Conservation (phyloP, 2,113 vertebrate species). For the Steatornis caripensis region DNA sequence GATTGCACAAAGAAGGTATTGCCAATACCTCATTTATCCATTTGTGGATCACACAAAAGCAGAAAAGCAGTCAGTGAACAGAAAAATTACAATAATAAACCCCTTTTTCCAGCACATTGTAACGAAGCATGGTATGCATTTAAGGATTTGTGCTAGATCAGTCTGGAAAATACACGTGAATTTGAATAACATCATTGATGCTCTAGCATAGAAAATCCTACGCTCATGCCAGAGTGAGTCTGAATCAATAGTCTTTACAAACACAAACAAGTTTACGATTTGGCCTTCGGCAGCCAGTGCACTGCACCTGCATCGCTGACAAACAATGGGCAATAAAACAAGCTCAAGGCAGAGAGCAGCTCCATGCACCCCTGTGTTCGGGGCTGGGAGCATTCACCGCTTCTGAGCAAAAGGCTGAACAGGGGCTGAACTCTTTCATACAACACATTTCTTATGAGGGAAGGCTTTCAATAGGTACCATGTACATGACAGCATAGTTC, state of each 20-base stretch:
- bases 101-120: neutral
- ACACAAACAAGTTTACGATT: neutral
- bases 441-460: fast-evolving
- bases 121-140: neutral
- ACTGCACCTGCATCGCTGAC: neutral
- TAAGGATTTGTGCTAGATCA: neutral
- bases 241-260: neutral
- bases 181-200: neutral
- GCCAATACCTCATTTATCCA: neutral
- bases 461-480: neutral
- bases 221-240: neutral
- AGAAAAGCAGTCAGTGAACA: conserved; percentile 5
- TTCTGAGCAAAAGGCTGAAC: neutral
- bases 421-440: neutral
- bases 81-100: neutral
- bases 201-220: conserved; percentile 23
- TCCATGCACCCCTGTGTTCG: fast-evolving
- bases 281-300: neutral
- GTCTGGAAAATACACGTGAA: neutral
- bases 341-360: neutral
- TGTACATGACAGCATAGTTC: fast-evolving
- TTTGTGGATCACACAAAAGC: neutral
- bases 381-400: neutral
- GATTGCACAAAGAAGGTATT: neutral
- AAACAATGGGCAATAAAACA: neutral